phyloP scores from a whole-genome alignment of 2,797 vertebrate genomes.

The Erpetoichthys calabaricus region DNA sequence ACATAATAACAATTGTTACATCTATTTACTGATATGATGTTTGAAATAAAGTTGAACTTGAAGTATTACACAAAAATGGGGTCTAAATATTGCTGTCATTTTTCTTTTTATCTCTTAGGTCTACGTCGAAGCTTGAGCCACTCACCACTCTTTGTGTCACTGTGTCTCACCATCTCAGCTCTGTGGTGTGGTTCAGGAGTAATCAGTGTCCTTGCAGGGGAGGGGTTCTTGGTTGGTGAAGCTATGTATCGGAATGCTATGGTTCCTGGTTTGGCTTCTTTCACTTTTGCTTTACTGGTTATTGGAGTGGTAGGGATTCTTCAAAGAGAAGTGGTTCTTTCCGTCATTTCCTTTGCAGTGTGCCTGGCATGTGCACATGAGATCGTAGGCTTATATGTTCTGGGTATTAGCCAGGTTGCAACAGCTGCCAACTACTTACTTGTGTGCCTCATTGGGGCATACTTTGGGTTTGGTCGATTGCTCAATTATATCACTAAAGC shows the following conservation, averaged over 20 bases:
- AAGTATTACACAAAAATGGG: neutral
- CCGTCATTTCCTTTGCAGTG: constrained; percentile 40
- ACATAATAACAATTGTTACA: no score
- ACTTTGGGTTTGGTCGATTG: constrained; percentile 53
- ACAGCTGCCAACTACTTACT: constrained; percentile 61
- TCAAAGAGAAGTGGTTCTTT: constrained; percentile 38
- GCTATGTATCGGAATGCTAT: constrained; percentile 34
- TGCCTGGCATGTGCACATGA: constrained; percentile 64
- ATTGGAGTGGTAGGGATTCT: constrained; percentile 42
- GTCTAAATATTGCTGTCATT: neutral
- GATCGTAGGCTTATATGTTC: constrained; percentile 39
- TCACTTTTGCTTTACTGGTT: constrained; percentile 53
- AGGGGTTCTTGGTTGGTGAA: constrained; percentile 24
- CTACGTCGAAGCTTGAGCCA: constrained; percentile 38
- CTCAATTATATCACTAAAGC: constrained; percentile 39
- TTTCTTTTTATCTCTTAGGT: constrained; percentile 32
- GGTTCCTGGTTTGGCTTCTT: constrained; percentile 59
- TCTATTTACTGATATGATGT: no score
- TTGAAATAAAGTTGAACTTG: no score
- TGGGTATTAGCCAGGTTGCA: constrained; percentile 47
- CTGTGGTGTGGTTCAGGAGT: constrained; percentile 64
- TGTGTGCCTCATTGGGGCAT: constrained; percentile 48
- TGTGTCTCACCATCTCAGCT: constrained; percentile 61
- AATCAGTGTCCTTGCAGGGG: constrained; percentile 51
- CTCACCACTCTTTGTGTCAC: constrained; percentile 38